phyloP scores from a whole-genome alignment of 2,113 vertebrate species.

The Odontophorus gujanensis region DNA sequence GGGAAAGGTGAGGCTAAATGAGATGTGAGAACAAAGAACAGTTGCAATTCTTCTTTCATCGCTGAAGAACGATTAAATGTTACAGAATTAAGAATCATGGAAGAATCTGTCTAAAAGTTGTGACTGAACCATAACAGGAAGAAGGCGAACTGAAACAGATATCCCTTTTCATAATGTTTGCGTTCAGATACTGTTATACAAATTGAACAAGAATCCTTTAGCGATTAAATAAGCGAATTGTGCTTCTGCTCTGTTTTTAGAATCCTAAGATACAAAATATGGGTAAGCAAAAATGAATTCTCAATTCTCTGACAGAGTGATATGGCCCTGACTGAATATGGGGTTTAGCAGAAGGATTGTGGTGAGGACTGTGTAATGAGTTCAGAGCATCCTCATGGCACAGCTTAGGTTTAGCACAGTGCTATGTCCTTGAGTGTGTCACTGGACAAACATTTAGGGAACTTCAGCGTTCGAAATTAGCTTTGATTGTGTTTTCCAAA shows the following conservation, averaged over 20 bases:
- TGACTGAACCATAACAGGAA: not conserved
- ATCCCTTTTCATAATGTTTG: not conserved
- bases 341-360: not conserved
- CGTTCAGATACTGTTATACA: not conserved
- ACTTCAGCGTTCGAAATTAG: not conserved
- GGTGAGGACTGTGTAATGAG: not conserved
- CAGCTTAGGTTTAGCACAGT: not conserved
- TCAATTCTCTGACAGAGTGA: rapidly evolving
- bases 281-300: not conserved
- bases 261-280: not conserved
- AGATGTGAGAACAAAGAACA: not conserved
- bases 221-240: not conserved
- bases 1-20: not conserved
- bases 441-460: not conserved
- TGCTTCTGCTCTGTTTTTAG: not conserved
- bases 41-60: not conserved
- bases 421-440: not conserved
- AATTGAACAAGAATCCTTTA: not conserved
- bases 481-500: not conserved
- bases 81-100: not conserved
- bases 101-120: not conserved
- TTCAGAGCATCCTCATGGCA: not conserved
- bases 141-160: not conserved
- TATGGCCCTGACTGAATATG: not conserved
- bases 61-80: not conserved